A percentile compares a stretch with the other conserved stretches of the same genome.
phyloP scores from a whole-genome alignment of 2,113 vertebrate species.

The Felis chaus region DNA sequence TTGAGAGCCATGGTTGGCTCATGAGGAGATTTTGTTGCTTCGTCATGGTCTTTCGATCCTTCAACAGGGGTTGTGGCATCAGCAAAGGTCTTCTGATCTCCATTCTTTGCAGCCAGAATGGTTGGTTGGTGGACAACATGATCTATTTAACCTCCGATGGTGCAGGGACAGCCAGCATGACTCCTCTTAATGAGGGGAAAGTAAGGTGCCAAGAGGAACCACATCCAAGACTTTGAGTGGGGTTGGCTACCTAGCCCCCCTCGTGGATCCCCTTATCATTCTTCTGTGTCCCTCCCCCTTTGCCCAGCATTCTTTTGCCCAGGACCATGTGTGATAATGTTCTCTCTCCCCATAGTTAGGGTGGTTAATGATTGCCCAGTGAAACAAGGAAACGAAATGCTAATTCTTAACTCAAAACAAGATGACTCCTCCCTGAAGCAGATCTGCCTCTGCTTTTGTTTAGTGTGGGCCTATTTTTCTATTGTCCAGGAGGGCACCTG shows the following conservation, averaged over 20 bases:
- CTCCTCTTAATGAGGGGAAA: background rate
- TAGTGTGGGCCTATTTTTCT: background rate
- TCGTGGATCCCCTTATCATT: accelerated
- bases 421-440: background rate
- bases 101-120: background rate
- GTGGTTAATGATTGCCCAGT: background rate
- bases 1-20: background rate
- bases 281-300: background rate
- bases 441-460: background rate
- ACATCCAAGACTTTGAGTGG: background rate
- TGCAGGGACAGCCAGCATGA: background rate
- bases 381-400: background rate
- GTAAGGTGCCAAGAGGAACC: background rate
- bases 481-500: accelerated
- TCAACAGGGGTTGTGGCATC: background rate
- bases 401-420: background rate
- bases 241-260: background rate
- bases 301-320: background rate
- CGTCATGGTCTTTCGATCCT: background rate
- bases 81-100: background rate
- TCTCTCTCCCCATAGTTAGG: background rate
- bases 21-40: background rate
- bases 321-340: background rate
- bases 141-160: background rate
- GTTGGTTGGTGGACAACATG: background rate